Evolutionary conservation across 2,797 vertebrate genomes (phyloP).

Genomic region (Sebastes matsubarae): DNA sequence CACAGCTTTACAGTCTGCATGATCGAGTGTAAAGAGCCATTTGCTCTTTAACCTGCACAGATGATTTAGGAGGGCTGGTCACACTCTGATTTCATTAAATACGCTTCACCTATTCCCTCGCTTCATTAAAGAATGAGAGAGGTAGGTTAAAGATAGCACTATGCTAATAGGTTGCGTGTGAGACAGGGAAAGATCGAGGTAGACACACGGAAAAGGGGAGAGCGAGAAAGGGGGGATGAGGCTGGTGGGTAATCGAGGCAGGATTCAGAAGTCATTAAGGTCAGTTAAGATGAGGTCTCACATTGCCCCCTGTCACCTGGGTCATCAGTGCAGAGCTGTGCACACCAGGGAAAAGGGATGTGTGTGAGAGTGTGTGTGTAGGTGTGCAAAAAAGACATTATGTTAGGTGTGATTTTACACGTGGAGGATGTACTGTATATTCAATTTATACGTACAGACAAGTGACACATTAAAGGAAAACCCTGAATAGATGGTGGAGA

Average conservation of each 20-base stretch:
- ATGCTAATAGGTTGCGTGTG: constrained; percentile 63
- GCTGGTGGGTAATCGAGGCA: constrained; percentile 19
- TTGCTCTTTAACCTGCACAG: constrained; percentile 61
- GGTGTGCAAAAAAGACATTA: background rate
- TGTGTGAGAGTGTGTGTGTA: background rate
- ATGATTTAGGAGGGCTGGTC: constrained; percentile 58
- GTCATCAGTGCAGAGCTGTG: constrained; percentile 39
- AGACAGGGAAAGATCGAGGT: constrained; percentile 43
- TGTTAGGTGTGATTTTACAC: background rate
- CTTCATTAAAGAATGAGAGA: constrained; percentile 74
- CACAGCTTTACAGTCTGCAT: constrained; percentile 13
- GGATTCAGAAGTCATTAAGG: constrained; percentile 62
- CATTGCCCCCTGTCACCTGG: constrained; percentile 32
- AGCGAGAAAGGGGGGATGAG: background rate
- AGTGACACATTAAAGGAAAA: background rate
- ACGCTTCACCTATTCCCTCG: constrained; percentile 67
- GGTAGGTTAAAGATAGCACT: constrained; percentile 70
- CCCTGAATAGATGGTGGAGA: background rate
- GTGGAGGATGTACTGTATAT: background rate
- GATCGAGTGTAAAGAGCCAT: constrained; percentile 42
- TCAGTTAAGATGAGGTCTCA: constrained; percentile 58
- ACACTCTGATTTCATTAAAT: constrained; percentile 70
- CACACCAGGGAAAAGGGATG: constrained; percentile 6
- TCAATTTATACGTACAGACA: background rate
- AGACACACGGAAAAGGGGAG: constrained; percentile 9